Base-by-base conservation (phyloP, 1,140 invertebrate species). In the Cotesia glomerata region DNA sequence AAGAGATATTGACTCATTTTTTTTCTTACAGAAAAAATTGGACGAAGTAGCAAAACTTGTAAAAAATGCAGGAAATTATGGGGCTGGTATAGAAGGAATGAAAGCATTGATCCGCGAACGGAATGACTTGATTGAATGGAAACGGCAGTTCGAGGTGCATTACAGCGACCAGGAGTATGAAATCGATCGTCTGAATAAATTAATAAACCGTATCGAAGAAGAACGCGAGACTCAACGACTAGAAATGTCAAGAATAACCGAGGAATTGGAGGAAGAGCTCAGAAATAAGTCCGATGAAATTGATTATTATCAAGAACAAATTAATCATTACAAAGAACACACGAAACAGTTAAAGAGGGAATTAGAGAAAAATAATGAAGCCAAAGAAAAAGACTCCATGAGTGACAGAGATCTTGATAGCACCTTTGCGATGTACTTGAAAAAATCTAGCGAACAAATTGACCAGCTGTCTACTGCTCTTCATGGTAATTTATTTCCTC, bases 91-190 rank as follows among this genome's bases (percentile, higher is more conserved):
- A n/a, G 18, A 72, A 13, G 63, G 36, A 14, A 61, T 72, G 14
- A 59, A 67, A 49, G 56, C 35, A 49, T 34, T 67, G 14, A 32
- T 72, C 16, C 16, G 52, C n/a, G 54, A 68, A 13, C 56, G 54
- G 16, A 45, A 62, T 8, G 54, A 67, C 35, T 36, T 67, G 16
- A 66, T 49, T 13, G 54, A 58, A 64, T 58, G 16, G 7, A 65
- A 72, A 5, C 59, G 49, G 16, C 14, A 67, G n/a, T 52, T 65
- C 3, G 54, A 67, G 7, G 35, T 61, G 8, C 14, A 67, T 13
- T 72, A 39, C 39, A 45, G n/a, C 45, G 64, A 67, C 2, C 52
- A 51, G 5, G 71, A 67, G 8, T 54, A 67, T 3, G 71, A 72
- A 59, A 67, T 67, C 26, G 16, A 45, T 16, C 56, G 45, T 52